Evolutionary conservation across 2,888 invertebrate species (phyloP), one percentile per base, ranked within the genome.

Genomic region (Theretra japonica): DNA sequence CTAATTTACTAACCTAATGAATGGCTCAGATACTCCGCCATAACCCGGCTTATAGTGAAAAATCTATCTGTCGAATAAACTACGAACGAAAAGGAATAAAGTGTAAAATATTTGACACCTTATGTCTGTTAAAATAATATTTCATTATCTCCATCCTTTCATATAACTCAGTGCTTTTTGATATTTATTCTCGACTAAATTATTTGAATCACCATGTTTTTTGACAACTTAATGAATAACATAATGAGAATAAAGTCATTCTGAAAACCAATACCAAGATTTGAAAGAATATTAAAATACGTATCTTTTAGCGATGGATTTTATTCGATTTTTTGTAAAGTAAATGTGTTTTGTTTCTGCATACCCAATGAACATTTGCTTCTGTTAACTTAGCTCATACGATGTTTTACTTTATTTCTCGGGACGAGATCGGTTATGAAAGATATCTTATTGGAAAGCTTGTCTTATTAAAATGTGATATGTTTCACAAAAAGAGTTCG

Each of bases 401-500:
- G 41, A 17, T 21, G 23, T 65, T 65, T 65, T 48, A n/a, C 53
- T 65, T 65, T 65, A 48, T 48, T 65, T 65, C 56, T 21, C 15
- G 41, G 41, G 33, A 60, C 75, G 75, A 75, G 76, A 76, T 77
- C 75, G 76, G 79, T 76, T 80, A 78, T 79, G 75, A 77, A 78
- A 79, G 75, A 76, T 77, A 74, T 77, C 75, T 74, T 77, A 77
- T 80, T 76, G 77, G 79, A 76, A 80, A 69, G 77, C 79, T 82
- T 84, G 80, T 86, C 83, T 87, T 91, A 90, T 90, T 89, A 89
- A 88, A 90, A 88, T 89, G 84, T 88, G 86, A 88, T 88, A 88
- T 88, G 86, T 88, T 85, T 87, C 83, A 88, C 88, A 90, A 90
- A 91, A 91, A 90, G 85, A 91, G 88, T 90, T 86, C 88, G 88